phyloP scores from a whole-genome alignment of 1,140 invertebrate species.

The Pogonognathellus flavescens region DNA sequence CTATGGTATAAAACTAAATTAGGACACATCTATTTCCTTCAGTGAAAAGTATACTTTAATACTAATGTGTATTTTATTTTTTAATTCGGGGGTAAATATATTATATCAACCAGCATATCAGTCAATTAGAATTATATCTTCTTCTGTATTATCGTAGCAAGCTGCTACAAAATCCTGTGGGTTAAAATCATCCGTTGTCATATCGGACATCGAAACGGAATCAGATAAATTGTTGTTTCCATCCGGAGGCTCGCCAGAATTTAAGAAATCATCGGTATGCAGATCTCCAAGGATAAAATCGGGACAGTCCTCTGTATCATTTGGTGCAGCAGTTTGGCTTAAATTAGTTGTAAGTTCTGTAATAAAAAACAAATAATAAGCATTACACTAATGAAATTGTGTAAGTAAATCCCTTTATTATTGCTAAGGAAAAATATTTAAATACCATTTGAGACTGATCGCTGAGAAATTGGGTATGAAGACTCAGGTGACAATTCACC shows the following conservation, averaged over 20 bases:
- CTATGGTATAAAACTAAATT: too few relatives aligned
- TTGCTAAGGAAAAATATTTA: too few relatives aligned
- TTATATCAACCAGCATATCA: not conserved
- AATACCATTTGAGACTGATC: too few relatives aligned
- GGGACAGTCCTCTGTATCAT: not conserved
- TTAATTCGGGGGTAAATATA: not conserved
- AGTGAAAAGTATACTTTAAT: not conserved
- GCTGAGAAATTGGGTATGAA: too few relatives aligned
- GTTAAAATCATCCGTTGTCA: not conserved
- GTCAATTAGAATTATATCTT: constrained; percentile 31
- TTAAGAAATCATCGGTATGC: not conserved
- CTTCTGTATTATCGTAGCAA: not conserved
- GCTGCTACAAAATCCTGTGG: constrained; percentile 23
- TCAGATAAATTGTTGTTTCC: constrained; percentile 26
- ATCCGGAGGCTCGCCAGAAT: not conserved
- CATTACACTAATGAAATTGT: too few relatives aligned
- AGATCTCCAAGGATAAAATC: constrained; percentile 36
- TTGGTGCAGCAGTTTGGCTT: not conserved
- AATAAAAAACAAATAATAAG: too few relatives aligned
- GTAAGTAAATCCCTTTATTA: too few relatives aligned
- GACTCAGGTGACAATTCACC: too few relatives aligned
- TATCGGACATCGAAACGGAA: not conserved
- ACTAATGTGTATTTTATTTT: not conserved
- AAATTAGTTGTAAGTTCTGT: not conserved
- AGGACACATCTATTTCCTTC: too few relatives aligned